phyloP scores from a whole-genome alignment of 2,113 vertebrate species.

The Tringa solitaria region DNA sequence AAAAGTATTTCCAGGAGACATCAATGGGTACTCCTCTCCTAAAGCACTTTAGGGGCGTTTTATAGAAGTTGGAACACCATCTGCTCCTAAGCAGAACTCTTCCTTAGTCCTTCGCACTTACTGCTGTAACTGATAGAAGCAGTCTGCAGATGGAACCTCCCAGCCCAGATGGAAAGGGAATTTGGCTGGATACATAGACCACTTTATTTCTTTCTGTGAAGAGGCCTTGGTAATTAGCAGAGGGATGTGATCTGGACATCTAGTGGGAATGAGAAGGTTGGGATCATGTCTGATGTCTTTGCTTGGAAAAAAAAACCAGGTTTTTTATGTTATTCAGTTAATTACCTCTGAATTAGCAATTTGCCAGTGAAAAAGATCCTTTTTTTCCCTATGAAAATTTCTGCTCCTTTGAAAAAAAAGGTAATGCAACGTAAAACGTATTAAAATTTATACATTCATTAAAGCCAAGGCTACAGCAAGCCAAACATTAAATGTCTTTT shows the following conservation, averaged over 20 bases:
- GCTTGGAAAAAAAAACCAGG: not conserved
- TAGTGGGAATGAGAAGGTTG: not conserved
- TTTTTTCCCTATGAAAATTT: not conserved
- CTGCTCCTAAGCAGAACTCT: conserved; percentile 30
- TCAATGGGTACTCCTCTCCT: not conserved
- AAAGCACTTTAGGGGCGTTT: conserved; percentile 3
- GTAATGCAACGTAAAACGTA: not conserved
- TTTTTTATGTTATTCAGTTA: not conserved
- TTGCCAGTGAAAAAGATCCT: not conserved
- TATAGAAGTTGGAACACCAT: conserved; percentile 33
- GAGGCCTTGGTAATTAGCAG: not conserved
- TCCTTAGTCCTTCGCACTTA: not conserved
- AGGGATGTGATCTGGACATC: not conserved
- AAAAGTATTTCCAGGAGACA: conserved; percentile 7
- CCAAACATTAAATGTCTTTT: not conserved
- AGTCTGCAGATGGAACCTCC: conserved; percentile 51
- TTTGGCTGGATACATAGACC: not conserved
- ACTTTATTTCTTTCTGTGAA: not conserved
- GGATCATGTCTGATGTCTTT: not conserved
- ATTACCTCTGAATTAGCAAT: not conserved
- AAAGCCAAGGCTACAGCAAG: not conserved
- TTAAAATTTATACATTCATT: not conserved
- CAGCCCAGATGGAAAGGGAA: conserved; percentile 39
- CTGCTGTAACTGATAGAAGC: not conserved
- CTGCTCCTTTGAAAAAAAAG: not conserved